Conservation (phyloP, 2,797 vertebrate species). For the Alectoris magna region DNA sequence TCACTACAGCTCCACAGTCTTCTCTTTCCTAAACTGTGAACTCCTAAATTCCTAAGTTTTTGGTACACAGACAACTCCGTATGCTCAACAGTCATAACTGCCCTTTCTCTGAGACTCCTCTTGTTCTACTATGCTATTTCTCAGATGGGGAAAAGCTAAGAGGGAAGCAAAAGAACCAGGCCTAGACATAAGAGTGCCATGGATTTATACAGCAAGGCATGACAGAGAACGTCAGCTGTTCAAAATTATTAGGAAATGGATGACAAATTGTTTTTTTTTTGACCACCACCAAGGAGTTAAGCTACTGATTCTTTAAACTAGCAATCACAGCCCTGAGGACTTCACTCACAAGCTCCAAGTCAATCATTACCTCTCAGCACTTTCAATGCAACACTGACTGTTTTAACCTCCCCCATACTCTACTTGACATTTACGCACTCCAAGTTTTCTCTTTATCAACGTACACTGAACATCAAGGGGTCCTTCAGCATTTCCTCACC, state of each 20-base stretch:
- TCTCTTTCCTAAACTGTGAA: neutral
- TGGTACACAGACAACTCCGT: neutral
- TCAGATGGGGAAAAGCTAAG: neutral
- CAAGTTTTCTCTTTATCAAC: neutral
- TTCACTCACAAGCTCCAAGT: neutral
- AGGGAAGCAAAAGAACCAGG: neutral
- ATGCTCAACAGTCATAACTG: neutral
- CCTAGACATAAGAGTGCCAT: neutral
- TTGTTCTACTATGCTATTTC: neutral
- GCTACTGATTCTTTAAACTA: neutral
- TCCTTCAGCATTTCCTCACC: neutral
- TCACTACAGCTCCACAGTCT: neutral
- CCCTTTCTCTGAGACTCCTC: neutral
- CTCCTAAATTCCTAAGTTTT: neutral
- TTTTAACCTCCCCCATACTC: neutral
- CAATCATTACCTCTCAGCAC: neutral
- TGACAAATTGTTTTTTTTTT: neutral
- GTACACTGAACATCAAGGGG: neutral
- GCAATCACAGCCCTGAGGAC: neutral
- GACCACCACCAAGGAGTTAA: neutral
- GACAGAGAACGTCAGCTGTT: neutral
- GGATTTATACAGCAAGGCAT: accelerated
- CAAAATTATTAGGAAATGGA: neutral
- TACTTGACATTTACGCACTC: neutral
- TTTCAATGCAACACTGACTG: neutral